Evolutionary conservation across 2,113 vertebrate species (phyloP), one percentile per base, ranked within the genome.

Genomic region (Myanophis thanlyinensis): DNA sequence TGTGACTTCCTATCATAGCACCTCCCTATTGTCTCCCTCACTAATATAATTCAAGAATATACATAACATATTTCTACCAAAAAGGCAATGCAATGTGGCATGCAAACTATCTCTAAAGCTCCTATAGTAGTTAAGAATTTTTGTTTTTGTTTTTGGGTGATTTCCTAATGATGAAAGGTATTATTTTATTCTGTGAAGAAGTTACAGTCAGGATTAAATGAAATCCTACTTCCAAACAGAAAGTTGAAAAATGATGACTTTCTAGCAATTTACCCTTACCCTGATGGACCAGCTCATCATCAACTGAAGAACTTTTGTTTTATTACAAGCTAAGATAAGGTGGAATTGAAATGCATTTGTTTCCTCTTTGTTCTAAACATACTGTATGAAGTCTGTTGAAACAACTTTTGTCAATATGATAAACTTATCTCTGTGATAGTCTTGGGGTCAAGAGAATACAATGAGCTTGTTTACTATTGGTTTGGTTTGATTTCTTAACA

Each of bases 161-260:
- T 96, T 95, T 96, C 96, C 89, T 90, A 94, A 89, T 49, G 48
- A 85, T 86, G 88, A 44, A 89, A 93, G 25, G 91, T 92, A 95
- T 93, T 90, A 92, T 96, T 97, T 96, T 95, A 94, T 94, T 87
- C 91, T 96, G 73, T 40, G 89, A 95, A 93, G 93, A 67, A 92
- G 93, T 88, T 95, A 92, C 92, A 92, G 94, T 95, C 89, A 2
- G 88, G 90, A 62, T 87, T 20, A 91, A 91, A 86, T 95, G 93
- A 96, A 97, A 96, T 94, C 89, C 93, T 95, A 85, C 93, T 96
- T 94, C 91, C 95, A 95, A 97, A 96, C 96, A 97, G 97, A 96
- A 97, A 96, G 87, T 52, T 93, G 94, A 95, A 96, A 95, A 85
- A 87, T 94, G 91, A 94, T 88, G 92, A 89, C 95, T 96, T 96